Evolutionary conservation across 2,113 vertebrate genomes (phyloP).

Genomic region (Vulpes vulpes): DNA sequence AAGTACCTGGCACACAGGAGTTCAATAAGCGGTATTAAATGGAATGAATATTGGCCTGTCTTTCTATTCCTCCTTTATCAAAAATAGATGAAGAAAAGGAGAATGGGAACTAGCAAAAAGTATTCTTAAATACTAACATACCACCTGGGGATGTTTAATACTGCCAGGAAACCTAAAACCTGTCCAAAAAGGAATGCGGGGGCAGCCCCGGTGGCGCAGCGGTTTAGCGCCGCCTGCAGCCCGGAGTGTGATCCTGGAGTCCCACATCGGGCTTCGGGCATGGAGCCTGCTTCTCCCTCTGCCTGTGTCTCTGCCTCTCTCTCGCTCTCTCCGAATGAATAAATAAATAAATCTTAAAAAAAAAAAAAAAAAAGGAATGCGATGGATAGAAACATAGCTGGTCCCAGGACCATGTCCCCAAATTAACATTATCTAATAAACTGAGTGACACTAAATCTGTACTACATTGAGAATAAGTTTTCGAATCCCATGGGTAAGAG

Average conservation of each 20-base stretch:
- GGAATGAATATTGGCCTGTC: neutral
- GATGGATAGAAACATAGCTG: neutral
- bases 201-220: no score
- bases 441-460: neutral
- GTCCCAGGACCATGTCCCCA: neutral
- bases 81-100: constrained; percentile 41
- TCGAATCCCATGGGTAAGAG: neutral
- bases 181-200: neutral
- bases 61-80: neutral
- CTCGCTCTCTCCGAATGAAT: no score
- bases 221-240: no score
- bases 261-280: no score
- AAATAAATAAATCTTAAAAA: no score
- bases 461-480: constrained; percentile 25
- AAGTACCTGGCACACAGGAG: neutral
- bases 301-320: no score
- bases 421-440: constrained; percentile 54
- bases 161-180: neutral
- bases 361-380: neutral
- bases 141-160: neutral
- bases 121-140: neutral
- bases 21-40: neutral
- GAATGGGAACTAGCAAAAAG: neutral
- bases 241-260: no score
- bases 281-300: no score